Base-by-base conservation (phyloP, 2,888 invertebrate genomes). In the Harpalus rufipes region DNA sequence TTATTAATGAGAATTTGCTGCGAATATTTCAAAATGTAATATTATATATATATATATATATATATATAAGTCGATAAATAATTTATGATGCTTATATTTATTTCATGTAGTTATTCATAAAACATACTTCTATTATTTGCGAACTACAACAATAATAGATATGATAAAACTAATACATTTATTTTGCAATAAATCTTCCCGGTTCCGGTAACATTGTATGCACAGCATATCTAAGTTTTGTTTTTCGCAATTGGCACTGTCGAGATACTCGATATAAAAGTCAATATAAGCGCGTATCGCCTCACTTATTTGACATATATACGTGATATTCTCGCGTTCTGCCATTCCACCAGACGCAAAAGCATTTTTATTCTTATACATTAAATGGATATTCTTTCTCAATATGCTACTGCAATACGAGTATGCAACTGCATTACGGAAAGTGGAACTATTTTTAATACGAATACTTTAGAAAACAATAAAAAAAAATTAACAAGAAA, bases 261-360 rank as follows among this genome's bases (percentile, higher is more conserved):
- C 68, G 68, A 68, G 68, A 68, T 68, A 68, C 32, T 68, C 68
- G 41, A 68, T 68, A 68, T 68, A 32, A 68, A 68, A 68, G 68
- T 68, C 68, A 68, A 68, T 68, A 68, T 68, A 14, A 68, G 44
- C 39, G 39, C 32, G 68, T 12, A 68, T 68, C 10, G 25, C 14
- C 7, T 39, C 68, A 32, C n/a, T 39, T 68, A 68, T 68, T 68
- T 68, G 39, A 68, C 68, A 68, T 68, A 63, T 63, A 63, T 68
- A 68, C 41, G 68, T 68, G 39, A 41, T 68, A 68, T 68, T 68
- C 68, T 14, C 21, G 25, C 65, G 18, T 8, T 21, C 44, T 51
- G 44, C 21, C 10, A 10, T 63, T 25, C 3, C 25, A 12, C 4
- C 63, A 21, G 63, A 63, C 21, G 18, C 25, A 6, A 21, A 12